Base-by-base conservation (phyloP, 2,888 invertebrate genomes). In the Aporophyla nigra region DNA sequence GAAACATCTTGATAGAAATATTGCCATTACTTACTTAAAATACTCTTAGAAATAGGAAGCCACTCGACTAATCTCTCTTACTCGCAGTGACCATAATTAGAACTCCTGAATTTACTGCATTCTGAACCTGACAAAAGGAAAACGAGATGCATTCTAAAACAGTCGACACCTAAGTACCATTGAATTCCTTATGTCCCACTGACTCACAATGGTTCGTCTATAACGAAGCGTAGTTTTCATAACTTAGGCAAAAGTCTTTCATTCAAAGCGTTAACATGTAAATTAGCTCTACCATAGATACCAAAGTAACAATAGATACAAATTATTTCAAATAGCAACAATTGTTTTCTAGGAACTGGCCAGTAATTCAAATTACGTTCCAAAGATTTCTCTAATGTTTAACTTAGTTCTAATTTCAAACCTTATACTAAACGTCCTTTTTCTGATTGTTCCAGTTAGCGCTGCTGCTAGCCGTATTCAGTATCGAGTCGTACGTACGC, bases 401-500 rank as follows among this genome's bases (percentile, higher is more conserved):
- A 24, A 24, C n/a, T 24, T 14, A 10, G 10, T 79, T 66, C 54
- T n/a, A 49, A 61, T 58, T 68, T 74, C n/a, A 58, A 68, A 14
- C 1, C 0, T 40, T 0, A 21, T 61, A 65, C 19, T 80, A 82
- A 80, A 76, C 76, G 1, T 76, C 12, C 9, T 14, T 70, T n/a
- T 88, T 85, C 85, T 86, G 14, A 0, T 94, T 94, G 91, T 97
- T 96, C 12, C 97, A 98, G 98, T 97, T 97, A 89, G 93, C 96
- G 49, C 96, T 97, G 33, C 97, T 98, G 97, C 94, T 97, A 77
- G 92, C 97, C 59, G 98, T 98, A 87, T 98, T 98, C 92, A 96
- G 98, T 85, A 97, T 98, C 86, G 98, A 99, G 91, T 96, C 98
- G 70, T 95, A 97, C 84, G 98, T 98, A 74, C 97, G 98, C n/a